A percentile compares a stretch with the other conserved stretches of the same genome.
Evolutionary conservation across 2,113 vertebrate genomes (phyloP).

Genomic region (Falcunculus frontatus): DNA sequence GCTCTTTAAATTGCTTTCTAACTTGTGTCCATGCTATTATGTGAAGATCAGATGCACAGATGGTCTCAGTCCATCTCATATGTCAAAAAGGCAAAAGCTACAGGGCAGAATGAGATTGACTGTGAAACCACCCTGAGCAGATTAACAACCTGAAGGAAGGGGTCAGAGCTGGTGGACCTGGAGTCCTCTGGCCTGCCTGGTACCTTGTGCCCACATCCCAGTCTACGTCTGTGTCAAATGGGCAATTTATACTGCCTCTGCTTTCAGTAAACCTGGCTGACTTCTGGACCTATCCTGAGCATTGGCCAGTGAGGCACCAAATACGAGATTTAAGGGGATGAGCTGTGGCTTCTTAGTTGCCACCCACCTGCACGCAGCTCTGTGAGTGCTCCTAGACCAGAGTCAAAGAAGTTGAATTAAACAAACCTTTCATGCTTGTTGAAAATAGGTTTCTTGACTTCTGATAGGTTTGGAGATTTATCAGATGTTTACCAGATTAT

Average conservation of each 20-base stretch:
- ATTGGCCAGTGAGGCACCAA: background rate
- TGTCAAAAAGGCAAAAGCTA: background rate
- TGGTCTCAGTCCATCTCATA: background rate
- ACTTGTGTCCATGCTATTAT: background rate
- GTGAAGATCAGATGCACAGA: background rate
- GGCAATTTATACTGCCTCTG: background rate
- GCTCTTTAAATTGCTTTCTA: background rate
- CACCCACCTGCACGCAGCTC: background rate
- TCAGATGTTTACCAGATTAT: background rate
- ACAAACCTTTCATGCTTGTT: background rate
- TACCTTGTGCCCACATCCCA: too few relatives aligned
- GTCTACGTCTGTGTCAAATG: rapidly evolving
- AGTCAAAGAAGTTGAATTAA: background rate
- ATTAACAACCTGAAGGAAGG: background rate
- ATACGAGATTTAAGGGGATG: background rate
- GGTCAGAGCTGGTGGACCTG: background rate
- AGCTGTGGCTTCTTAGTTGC: background rate
- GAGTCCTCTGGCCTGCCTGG: background rate
- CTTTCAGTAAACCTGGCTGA: background rate
- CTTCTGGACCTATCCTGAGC: background rate
- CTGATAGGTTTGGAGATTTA: background rate
- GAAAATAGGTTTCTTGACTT: background rate
- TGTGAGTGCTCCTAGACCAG: background rate
- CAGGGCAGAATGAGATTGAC: rapidly evolving
- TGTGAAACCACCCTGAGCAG: background rate